These are phyloP conservation scores for Netta rufina DNA, from an alignment of 2,797 vertebrate genomes.

Conservation along the genomic window DNA sequence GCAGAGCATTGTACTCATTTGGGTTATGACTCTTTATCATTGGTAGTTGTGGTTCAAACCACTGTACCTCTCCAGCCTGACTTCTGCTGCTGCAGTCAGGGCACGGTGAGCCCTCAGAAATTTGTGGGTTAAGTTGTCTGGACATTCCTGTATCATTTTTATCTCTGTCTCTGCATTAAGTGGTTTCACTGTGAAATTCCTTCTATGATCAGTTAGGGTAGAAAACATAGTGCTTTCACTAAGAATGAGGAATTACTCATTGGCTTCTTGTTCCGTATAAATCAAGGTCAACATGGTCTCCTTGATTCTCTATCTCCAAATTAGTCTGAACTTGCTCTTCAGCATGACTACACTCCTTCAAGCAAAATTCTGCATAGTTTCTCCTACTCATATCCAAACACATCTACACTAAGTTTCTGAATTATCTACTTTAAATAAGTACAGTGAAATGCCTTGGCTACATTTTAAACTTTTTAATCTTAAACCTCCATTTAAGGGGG, in stretches of 20 bases:
- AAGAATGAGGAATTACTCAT: neutral
- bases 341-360: neutral
- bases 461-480: constrained; percentile 5
- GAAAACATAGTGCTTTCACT: neutral
- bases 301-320: neutral
- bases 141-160: neutral
- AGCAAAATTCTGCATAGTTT: neutral
- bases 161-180: neutral
- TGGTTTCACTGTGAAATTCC: neutral
- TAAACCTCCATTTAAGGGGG: neutral
- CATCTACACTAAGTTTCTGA: neutral
- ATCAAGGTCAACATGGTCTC: neutral
- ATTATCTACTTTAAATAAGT: neutral
- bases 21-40: neutral
- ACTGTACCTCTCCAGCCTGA: neutral
- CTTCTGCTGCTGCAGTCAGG: neutral
- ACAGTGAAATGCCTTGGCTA: neutral
- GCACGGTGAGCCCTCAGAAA: neutral
- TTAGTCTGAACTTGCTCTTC: constrained; percentile 25
- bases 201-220: neutral
- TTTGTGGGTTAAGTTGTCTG: neutral
- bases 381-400: neutral
- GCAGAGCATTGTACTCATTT: neutral
- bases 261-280: neutral
- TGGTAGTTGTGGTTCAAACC: neutral